These are phyloP conservation scores for Hydrolagus colliei DNA, from an alignment of 2,797 vertebrate species.

Conservation along the genomic window DNA sequence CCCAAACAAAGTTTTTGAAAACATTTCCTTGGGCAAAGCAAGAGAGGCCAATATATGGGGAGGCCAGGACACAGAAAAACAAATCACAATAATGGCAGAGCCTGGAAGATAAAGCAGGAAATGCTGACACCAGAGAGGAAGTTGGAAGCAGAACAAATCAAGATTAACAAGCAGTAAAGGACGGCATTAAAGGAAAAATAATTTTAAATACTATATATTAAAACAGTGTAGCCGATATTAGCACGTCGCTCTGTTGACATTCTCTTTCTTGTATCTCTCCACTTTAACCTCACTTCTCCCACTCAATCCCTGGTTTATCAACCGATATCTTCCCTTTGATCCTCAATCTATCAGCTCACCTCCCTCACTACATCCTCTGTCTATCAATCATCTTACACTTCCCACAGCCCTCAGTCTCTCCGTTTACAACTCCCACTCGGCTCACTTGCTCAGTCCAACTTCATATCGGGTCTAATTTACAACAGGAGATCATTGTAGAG, in stretches of 20 bases:
- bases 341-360: not conserved
- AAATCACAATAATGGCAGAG: not conserved
- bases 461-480: too few species aligned
- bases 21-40: too few species aligned
- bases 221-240: not conserved
- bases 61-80: not conserved
- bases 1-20: not conserved
- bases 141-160: not conserved
- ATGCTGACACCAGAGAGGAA: not conserved
- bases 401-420: too few species aligned
- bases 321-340: not conserved
- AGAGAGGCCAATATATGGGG: too few species aligned
- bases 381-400: too few species aligned
- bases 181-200: too few species aligned
- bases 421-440: too few species aligned
- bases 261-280: not conserved
- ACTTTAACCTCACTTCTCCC: not conserved
- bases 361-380: too few species aligned
- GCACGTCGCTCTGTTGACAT: not conserved
- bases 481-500: too few species aligned
- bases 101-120: too few species aligned
- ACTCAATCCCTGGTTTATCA: not conserved
- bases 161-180: not conserved
- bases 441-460: too few species aligned
- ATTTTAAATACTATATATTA: too few species aligned